Evolutionary conservation across 2,797 vertebrate species (phyloP).

Genomic region (Sebastes reedi): DNA sequence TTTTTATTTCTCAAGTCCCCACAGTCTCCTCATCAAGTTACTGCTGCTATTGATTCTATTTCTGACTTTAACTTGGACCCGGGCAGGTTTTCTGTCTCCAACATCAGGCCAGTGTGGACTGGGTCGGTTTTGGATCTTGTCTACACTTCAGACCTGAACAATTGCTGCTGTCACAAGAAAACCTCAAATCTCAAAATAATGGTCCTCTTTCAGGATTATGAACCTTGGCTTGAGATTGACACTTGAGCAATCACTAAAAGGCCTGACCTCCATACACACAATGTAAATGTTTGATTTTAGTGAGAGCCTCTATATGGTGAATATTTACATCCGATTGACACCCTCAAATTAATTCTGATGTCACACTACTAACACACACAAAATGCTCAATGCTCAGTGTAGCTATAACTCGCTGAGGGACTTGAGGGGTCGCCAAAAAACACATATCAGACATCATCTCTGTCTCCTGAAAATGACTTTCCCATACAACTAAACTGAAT

Average conservation of each 20-base stretch:
- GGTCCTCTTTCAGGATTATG: constrained; percentile 25
- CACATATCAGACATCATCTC: not conserved
- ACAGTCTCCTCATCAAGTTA: constrained; percentile 56
- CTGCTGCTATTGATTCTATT: constrained; percentile 68
- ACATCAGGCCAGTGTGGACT: constrained; percentile 6
- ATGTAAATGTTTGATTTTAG: constrained; percentile 21
- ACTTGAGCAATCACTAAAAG: constrained; percentile 4
- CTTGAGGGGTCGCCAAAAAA: not conserved
- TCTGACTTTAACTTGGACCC: constrained; percentile 41
- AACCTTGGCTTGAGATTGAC: constrained; percentile 16
- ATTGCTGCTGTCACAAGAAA: constrained; percentile 48
- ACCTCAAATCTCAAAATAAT: constrained; percentile 45
- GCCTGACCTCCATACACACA: not conserved
- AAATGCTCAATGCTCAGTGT: not conserved
- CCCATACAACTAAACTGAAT: too few relatives aligned
- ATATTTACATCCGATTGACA: not conserved
- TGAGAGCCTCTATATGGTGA: not conserved
- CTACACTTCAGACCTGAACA: constrained; percentile 29
- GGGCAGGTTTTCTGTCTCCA: constrained; percentile 50
- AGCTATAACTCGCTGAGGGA: not conserved
- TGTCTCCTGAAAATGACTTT: too few relatives aligned
- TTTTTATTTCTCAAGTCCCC: constrained; percentile 58
- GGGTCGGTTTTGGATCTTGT: constrained; percentile 23
- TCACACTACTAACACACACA: not conserved
- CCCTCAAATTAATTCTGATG: not conserved